Conservation (phyloP, 2,797 vertebrate genomes). For the Paratrypauchen microcephalus region DNA sequence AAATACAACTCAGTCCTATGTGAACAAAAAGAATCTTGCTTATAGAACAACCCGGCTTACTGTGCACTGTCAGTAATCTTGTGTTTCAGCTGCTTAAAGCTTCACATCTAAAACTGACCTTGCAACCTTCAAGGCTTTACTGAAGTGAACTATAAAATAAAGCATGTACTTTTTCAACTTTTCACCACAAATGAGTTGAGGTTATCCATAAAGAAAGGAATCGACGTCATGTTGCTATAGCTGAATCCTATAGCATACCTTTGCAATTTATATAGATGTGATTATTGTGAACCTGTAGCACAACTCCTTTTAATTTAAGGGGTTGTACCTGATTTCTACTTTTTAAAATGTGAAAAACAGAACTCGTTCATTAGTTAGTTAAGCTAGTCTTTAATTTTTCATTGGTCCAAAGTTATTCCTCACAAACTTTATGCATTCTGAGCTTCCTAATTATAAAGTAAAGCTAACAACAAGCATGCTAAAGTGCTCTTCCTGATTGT, state of each 20-base stretch:
- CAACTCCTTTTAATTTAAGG: not conserved
- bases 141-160: not conserved
- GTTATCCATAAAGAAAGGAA: not conserved
- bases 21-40: not conserved
- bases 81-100: not conserved
- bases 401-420: too few species aligned
- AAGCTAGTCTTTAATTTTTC: too few species aligned
- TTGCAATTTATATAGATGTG: not conserved
- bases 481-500: too few species aligned
- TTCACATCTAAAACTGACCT: not conserved
- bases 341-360: too few species aligned
- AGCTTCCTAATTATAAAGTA: too few species aligned
- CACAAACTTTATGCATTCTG: too few species aligned
- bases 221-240: not conserved
- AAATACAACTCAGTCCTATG: not conserved
- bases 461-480: too few species aligned
- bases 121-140: not conserved
- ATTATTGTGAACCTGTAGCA: not conserved
- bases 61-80: not conserved
- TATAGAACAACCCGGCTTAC: not conserved
- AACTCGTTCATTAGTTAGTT: too few species aligned
- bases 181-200: not conserved
- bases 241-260: not conserved
- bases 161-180: not conserved
- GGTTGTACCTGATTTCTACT: too few species aligned